Percentiles rank a stretch among this genome's conserved stretches.
These are phyloP conservation scores for Ophion obscuratus DNA, from an alignment of 2,888 invertebrate genomes.

Conservation along the genomic window DNA sequence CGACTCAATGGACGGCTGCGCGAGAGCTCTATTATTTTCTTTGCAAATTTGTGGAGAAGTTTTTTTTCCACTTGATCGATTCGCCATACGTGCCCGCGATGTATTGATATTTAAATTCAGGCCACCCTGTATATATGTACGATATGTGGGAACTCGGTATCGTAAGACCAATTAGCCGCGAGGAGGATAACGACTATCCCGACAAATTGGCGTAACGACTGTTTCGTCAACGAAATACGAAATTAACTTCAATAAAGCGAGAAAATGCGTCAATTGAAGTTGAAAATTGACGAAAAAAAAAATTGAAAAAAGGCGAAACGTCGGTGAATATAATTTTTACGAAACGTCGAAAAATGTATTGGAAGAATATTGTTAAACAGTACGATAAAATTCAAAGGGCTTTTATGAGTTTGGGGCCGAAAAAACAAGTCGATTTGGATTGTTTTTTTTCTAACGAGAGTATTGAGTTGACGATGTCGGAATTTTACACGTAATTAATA, in stretches of 20 bases:
- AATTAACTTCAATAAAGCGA: background rate
- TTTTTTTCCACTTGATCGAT: background rate
- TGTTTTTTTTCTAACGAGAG: too few species aligned
- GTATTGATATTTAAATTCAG: background rate
- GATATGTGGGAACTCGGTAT: background rate
- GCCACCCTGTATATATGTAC: background rate
- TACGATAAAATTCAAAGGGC: too few species aligned
- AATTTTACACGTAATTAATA: too few species aligned
- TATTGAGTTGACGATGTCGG: too few species aligned
- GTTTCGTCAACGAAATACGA: conserved; percentile 17
- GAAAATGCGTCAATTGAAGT: background rate
- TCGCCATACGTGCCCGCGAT: background rate
- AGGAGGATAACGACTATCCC: conserved; percentile 41
- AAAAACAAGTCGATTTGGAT: too few species aligned
- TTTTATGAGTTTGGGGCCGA: too few species aligned
- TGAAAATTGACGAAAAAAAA: background rate
- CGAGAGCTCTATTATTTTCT: background rate
- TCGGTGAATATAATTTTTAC: background rate
- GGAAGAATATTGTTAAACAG: background rate
- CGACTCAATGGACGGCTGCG: too few species aligned
- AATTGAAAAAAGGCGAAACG: background rate
- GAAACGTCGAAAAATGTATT: background rate
- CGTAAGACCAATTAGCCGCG: conserved; percentile 36
- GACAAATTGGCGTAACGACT: conserved; percentile 21
- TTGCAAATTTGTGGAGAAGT: background rate